A percentile compares a stretch with the other conserved stretches of the same genome.
phyloP scores from a whole-genome alignment of 1,140 invertebrate species.

The Spodoptera frugiperda region DNA sequence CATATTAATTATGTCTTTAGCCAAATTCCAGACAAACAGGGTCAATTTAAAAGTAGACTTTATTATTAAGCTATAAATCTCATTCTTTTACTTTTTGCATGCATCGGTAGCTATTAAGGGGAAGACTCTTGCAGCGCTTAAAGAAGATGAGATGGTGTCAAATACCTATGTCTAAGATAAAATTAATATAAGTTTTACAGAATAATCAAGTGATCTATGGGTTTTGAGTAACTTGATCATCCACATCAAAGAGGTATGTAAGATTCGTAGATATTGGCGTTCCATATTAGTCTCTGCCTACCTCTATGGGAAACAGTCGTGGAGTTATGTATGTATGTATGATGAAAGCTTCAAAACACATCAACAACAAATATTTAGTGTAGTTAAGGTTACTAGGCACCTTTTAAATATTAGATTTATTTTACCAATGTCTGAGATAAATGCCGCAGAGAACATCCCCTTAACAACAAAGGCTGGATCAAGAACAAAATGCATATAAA shows the following conservation, averaged over 20 bases:
- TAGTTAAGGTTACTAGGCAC: too few species aligned
- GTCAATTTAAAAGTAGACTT: constrained; percentile 46
- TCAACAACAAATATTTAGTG: too few species aligned
- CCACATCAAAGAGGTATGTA: too few species aligned
- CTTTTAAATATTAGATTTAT: too few species aligned
- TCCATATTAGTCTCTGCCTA: too few species aligned
- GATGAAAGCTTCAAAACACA: too few species aligned
- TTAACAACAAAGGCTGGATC: constrained; percentile 52
- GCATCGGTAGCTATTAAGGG: constrained; percentile 43
- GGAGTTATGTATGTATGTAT: too few species aligned
- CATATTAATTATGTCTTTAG: not conserved
- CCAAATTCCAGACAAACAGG: constrained; percentile 20
- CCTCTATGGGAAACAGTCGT: too few species aligned
- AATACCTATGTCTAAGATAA: too few species aligned
- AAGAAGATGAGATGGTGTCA: too few species aligned
- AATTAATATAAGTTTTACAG: not conserved
- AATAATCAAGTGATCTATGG: not conserved
- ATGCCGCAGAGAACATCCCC: constrained; percentile 10
- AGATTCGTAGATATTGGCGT: too few species aligned
- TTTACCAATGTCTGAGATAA: not conserved
- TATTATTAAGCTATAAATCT: constrained; percentile 48
- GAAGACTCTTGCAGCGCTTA: constrained; percentile 22
- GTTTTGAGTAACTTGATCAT: too few species aligned
- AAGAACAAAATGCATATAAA: constrained; percentile 55
- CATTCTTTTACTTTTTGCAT: constrained; percentile 40